Conservation (phyloP, 2,113 vertebrate species). For the Bubo scandiacus region DNA sequence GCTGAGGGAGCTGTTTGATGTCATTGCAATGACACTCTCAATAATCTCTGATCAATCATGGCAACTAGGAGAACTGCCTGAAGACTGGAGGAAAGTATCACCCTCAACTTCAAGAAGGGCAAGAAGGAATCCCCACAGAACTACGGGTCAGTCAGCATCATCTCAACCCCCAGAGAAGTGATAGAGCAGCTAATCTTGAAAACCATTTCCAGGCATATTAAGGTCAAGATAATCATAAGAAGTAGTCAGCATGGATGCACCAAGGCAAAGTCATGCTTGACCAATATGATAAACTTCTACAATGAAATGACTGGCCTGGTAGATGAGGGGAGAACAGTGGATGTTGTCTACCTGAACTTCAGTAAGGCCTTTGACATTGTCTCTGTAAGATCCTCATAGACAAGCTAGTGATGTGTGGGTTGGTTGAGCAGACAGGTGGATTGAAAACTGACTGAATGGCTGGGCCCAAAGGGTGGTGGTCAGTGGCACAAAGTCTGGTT, state of each 20-base stretch:
- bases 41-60: neutral
- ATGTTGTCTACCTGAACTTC: neutral
- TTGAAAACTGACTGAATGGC: neutral
- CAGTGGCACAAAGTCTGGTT: neutral
- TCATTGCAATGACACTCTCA: neutral
- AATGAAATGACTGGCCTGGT: neutral
- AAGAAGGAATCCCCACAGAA: neutral
- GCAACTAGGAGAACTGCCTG: neutral
- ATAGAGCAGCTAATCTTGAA: neutral
- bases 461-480: neutral
- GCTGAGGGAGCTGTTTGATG: neutral
- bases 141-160: neutral
- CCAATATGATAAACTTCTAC: neutral
- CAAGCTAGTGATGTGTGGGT: neutral
- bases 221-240: neutral
- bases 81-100: neutral
- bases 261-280: neutral
- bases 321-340: neutral
- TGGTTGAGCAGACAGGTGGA: neutral
- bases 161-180: neutral
- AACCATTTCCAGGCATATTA: neutral
- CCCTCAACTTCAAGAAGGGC: neutral
- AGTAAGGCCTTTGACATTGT: neutral
- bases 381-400: neutral
- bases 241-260: neutral